Percentiles rank a stretch among this genome's conserved stretches.
Conservation (phyloP, 2,113 vertebrate species). For the Malurus elegans region DNA sequence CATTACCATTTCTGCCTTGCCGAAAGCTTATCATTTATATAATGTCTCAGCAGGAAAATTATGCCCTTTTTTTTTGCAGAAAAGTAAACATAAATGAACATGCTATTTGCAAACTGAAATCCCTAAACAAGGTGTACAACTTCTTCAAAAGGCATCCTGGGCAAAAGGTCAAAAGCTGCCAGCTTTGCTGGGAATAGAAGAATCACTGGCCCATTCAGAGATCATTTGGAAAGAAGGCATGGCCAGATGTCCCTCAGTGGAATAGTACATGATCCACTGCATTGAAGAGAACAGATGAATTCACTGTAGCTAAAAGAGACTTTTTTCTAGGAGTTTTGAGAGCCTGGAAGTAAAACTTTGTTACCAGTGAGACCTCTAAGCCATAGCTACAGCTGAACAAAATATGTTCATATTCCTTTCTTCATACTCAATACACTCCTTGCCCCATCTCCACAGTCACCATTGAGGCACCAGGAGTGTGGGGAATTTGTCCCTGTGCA, state of each 20-base stretch:
- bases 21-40: not conserved
- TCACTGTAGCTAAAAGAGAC: not conserved
- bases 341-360: not conserved
- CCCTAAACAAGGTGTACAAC: not conserved
- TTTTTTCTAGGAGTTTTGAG: not conserved
- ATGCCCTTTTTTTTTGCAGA: not conserved
- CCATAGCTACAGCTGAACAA: not conserved
- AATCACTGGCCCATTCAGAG: not conserved
- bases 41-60: not conserved
- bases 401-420: not conserved
- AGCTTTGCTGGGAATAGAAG: not conserved
- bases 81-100: not conserved
- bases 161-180: not conserved
- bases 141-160: not conserved
- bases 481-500: not conserved
- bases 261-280: not conserved
- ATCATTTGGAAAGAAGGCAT: not conserved
- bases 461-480: not conserved
- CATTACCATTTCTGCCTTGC: not conserved
- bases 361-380: not conserved
- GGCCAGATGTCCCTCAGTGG: not conserved
- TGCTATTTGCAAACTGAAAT: not conserved
- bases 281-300: not conserved
- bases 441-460: not conserved
- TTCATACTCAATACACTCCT: not conserved